Base-by-base conservation (phyloP, 2,888 invertebrate species). In the Nomada flava region DNA sequence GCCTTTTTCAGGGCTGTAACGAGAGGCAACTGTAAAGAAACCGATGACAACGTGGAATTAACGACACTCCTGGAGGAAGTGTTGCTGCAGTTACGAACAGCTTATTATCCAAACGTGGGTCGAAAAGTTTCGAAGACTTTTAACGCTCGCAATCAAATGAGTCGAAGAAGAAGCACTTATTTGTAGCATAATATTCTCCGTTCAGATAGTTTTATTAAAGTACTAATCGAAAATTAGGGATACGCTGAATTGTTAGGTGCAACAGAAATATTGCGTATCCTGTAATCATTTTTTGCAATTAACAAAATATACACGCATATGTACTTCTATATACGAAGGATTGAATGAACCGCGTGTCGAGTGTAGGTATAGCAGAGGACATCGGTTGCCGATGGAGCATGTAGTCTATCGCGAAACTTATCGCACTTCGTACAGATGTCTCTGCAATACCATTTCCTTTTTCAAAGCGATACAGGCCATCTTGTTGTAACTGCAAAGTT, bases 21-120 rank as follows among this genome's bases (percentile, higher is more conserved):
- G 36, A 75, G 44, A 47, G 68, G 23, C 13, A 59, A 69, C 44
- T 47, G 29, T n/a, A 42, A 69, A 11, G 52, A 11, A 29, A 15
- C 11, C 50, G 53, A 84, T 26, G 23, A n/a, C 64, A 64, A 75
- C 23, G 52, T 36, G 2, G 79, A 83, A 23, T 60, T 89, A 44
- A 57, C 26, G 2, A 11, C 60, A 2, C n/a, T 85, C 29, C 29
- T 89, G 26, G 86, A 90, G 50, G 64, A 84, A 55, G 63, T 89
- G 57, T 63, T 89, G 26, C 65, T 74, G 11, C 76, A 82, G 42
- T 71, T 86, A 57, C 79, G 53, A 20, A 60, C 18, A 11, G 23
- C 60, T 36, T 52, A 62, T 65, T 42, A 65, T 57, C 36, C 70
- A 11, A 42, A 26, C 20, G 26, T 57, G 13, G 26, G 36, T 0